Evolutionary conservation across 1,140 invertebrate species (phyloP), one percentile per base, ranked within the genome.

Genomic region (Thalassaphorura encarpata): DNA sequence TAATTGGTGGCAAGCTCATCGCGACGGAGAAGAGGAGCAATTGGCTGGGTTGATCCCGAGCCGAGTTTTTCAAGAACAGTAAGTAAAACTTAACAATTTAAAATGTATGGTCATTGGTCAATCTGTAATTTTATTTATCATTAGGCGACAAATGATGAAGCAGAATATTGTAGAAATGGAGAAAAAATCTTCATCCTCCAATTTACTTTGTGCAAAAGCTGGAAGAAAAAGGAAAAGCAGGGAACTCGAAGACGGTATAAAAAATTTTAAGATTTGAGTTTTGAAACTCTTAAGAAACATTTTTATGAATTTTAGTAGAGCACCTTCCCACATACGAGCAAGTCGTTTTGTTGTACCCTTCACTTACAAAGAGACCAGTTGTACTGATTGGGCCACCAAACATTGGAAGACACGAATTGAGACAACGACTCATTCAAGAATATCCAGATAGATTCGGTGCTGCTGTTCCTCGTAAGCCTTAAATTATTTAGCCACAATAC

Each of bases 351-450:
- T 97, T 95, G 72, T 96, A 95, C 75, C 93, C 95, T 16, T 81
- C 91, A 28, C 89, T 91, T 67, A 84, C 92, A 68, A 96, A 96
- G 72, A 79, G 95, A 66, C 94, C 94, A 29, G 90, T 97, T 52
- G 92, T 98, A n/a, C 77, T 99, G 8, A 96, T 97, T 70, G 94
- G 94, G 1, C 94, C 95, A 46, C 90, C 91, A 8, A 94, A 97
- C 71, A 95, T 97, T 66, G 95, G 95, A n/a, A 78, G 94, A 41
- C 90, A 97, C 68, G 93, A 98, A 71, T 75, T 99, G 23, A 74
- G 93, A 29, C 89, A 97, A 71, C 78, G 88, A 63, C 78, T 98
- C 15, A 96, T 99, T 88, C 89, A 95, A 69, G 92, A 97, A 73
- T 84, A n/a, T n/a, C n/a, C 85, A 51, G 87, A 93, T 60, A 77